Evolutionary conservation across 2,888 invertebrate genomes (phyloP).

Genomic region (Unio delphinus): DNA sequence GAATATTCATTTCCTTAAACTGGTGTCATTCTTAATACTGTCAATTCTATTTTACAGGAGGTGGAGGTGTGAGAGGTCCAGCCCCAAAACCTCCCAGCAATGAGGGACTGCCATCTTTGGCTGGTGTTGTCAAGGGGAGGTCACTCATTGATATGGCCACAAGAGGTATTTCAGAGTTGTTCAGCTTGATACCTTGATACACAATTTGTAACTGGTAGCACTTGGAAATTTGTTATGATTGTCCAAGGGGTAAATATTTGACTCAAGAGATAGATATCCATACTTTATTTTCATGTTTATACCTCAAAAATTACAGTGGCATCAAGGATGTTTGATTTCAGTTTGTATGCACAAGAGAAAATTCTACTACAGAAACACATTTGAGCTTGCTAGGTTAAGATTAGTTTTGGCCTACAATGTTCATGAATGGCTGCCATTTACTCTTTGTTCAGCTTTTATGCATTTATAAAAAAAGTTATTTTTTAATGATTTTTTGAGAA

Average conservation of each 20-base stretch:
- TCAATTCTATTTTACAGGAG: conserved; percentile 39
- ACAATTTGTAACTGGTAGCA: background rate
- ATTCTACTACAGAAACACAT: no score
- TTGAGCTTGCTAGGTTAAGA: no score
- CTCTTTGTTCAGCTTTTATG: no score
- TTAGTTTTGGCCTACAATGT: no score
- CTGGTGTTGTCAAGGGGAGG: conserved; percentile 48
- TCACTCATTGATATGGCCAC: conserved; percentile 62
- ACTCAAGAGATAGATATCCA: background rate
- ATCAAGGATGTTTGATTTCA: no score
- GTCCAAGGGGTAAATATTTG: background rate
- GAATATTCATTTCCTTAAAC: no score
- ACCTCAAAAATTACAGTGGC: no score
- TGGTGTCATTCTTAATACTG: no score
- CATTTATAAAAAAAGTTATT: conserved; percentile 4
- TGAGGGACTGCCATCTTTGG: conserved; percentile 46
- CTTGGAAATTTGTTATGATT: background rate
- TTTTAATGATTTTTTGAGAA: conserved; percentile 3
- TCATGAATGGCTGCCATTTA: no score
- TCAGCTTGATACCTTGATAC: background rate
- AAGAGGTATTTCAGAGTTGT: conserved; percentile 40
- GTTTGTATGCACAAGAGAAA: no score
- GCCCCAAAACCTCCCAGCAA: conserved; percentile 48
- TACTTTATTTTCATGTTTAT: background rate
- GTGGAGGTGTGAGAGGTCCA: conserved; percentile 53